Base-by-base conservation (phyloP, 2,797 vertebrate species). In the Todus mexicanus region DNA sequence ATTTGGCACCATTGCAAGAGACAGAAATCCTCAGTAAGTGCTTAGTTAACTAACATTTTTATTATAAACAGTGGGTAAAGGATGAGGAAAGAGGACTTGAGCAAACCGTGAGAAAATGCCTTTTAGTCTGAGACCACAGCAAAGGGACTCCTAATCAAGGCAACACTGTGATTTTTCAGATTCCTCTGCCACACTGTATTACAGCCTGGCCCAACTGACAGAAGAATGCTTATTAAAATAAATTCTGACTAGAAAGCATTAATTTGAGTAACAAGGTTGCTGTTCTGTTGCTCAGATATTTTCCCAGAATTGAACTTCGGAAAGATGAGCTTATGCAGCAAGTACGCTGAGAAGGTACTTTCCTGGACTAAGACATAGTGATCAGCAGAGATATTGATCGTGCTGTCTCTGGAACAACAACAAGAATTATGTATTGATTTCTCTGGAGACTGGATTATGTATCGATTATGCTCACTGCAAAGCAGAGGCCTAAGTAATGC, bases 61-160 rank as follows among this genome's bases (percentile, higher is more conserved):
- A 80, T 86, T 95, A 93, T 96, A 97, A 97, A 97, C 92, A 95
- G 76, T 31, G 86, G 65, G 88, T 42, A 93, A 94, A 85, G 91
- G 89, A 94, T 87, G 95, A 96, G 91, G 93, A 94, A 92, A 95
- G 0, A 78, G 59, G 79, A 68, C 87, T 83, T 15, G 19, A 94
- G 53, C 29, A 91, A 94, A 94, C 68, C 42, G 48, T 96, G 97
- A 96, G 95, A 97, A 97, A 97, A 94, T 86, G 91, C 69, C 57
- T 64, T 93, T 90, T 70, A 87, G 50, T 73, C 81, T 71, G 71
- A 94, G 91, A 93, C 76, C 93, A 89, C 90, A 96, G 94, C 77
- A 96, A 86, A 95, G 51, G 35, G 77, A 91, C 61, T 86, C 75
- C 81, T 80, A 48, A 92, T 89, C 73, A 85, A 90, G 95, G 71